These are phyloP conservation scores for Drosophila kokeensis DNA, from an alignment of 2,888 invertebrate genomes.

Conservation along the genomic window DNA sequence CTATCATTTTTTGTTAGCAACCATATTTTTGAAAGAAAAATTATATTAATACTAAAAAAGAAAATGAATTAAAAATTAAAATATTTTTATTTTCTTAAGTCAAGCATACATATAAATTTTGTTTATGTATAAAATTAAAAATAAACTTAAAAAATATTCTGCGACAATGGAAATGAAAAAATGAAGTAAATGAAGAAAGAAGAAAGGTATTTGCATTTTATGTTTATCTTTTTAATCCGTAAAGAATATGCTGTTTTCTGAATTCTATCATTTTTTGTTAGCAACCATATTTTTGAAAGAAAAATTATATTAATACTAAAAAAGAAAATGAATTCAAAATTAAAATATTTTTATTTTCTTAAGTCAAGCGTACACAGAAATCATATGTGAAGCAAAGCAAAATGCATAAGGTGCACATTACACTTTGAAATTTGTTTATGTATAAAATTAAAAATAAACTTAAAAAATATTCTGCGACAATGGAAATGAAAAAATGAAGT, in stretches of 20 bases:
- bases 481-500: conserved; percentile 11
- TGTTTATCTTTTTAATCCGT: conserved; percentile 62
- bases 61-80: not conserved
- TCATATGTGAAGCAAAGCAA: conserved; percentile 37
- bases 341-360: conserved; percentile 48
- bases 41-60: conserved; percentile 23
- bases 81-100: conserved; percentile 53
- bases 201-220: conserved; percentile 68
- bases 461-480: conserved; percentile 9
- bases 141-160: conserved; percentile 24
- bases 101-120: conserved; percentile 22
- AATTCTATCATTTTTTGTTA: conserved; percentile 33
- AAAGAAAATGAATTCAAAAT: conserved; percentile 2
- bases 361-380: conserved; percentile 26
- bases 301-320: conserved; percentile 31
- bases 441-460: conserved; percentile 34
- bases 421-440: conserved; percentile 60
- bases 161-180: conserved; percentile 12
- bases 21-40: conserved; percentile 39
- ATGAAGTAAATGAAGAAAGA: conserved; percentile 12
- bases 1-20: conserved; percentile 29
- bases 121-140: conserved; percentile 47
- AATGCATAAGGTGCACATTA: conserved; percentile 38
- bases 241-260: conserved; percentile 44
- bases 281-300: conserved; percentile 34